A percentile compares a stretch with the other conserved stretches of the same genome.
phyloP scores from a whole-genome alignment of 2,797 vertebrate genomes.

The Sebastes cheni region DNA sequence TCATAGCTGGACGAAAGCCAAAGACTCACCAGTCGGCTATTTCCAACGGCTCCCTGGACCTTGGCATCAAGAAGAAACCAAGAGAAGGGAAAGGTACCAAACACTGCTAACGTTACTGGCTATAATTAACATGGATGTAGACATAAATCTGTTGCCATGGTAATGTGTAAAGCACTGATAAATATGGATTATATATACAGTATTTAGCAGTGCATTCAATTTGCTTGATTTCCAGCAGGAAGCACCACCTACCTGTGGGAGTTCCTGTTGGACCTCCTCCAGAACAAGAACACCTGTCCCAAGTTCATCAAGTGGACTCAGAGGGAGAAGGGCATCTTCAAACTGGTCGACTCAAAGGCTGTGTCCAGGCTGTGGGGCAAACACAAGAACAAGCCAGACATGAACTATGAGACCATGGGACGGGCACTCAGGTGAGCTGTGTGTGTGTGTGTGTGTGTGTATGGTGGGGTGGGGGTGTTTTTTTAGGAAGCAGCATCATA shows the following conservation, averaged over 20 bases:
- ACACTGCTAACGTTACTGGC: no score
- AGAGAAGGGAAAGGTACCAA: constrained; percentile 95
- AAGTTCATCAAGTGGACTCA: constrained; percentile 99
- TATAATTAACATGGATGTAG: not conserved
- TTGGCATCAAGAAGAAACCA: constrained; percentile 95
- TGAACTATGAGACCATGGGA: constrained; percentile 99
- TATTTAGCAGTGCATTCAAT: not conserved
- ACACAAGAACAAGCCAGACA: constrained; percentile 99
- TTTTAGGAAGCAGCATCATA: not conserved
- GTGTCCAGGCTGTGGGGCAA: constrained; percentile 98
- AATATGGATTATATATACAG: not conserved
- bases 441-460: not conserved
- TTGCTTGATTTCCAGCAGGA: constrained; percentile 77
- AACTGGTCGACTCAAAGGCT: constrained; percentile 97
- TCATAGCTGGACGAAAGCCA: constrained; percentile 91
- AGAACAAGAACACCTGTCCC: constrained; percentile 99
- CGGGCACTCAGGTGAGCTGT: constrained; percentile 90
- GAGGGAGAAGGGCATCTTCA: constrained; percentile 98
- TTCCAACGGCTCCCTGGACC: constrained; percentile 89
- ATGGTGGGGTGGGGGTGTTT: not conserved
- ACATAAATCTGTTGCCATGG: not conserved
- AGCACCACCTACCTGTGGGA: constrained; percentile 98
- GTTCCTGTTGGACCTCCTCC: constrained; percentile 96
- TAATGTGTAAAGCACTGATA: not conserved
- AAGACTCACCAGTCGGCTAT: constrained; percentile 87